Evolutionary conservation across 2,888 invertebrate genomes (phyloP), one percentile per base, ranked within the genome.

Genomic region (Pseudanteris insignis): DNA sequence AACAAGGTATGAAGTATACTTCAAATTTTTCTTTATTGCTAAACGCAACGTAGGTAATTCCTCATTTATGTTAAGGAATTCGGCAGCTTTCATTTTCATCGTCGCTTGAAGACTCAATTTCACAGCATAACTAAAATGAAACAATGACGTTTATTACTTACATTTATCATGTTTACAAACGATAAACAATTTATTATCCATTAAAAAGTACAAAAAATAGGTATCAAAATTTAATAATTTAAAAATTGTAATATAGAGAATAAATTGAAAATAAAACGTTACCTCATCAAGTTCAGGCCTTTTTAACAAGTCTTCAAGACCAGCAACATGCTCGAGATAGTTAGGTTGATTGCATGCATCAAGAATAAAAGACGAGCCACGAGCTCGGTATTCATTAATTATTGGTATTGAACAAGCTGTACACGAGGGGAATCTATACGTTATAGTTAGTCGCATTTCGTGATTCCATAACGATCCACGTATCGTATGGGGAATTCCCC

Each of bases 401-500:
- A 79, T 37, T 10, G 79, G 75, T 10, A 58, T 81, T 0, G 96
- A 96, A 76, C 99, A 99, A 0, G 95, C 98, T 32, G 95, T 92
- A 75, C 98, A 99, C 66, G 92, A 90, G 46, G 86, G 85, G 83
- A 95, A 99, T 69, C 92, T 89, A 40, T 87, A 84, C 29, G 93
- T 92, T 1, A 93, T 90, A 0, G 96, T 96, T 44, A 90, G 79
- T 26, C 95, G 87, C 38, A 90, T 90, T 65, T 90, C 88, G 77
- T 89, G 93, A 29, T 88, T 86, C 65, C 90, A 89, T 2, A 99
- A 82, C 78, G 93, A 96, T 0, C 97, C 97, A 25, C 99, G 85
- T 65, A 99, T 91, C 2, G 96, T 92, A 78, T 98, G 97, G 0
- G 97, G 96, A 15, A 96, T 82, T 0, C 91, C 83, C 0, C 97